Conservation (phyloP, 2,888 invertebrate species). For the Dione vanillae region DNA sequence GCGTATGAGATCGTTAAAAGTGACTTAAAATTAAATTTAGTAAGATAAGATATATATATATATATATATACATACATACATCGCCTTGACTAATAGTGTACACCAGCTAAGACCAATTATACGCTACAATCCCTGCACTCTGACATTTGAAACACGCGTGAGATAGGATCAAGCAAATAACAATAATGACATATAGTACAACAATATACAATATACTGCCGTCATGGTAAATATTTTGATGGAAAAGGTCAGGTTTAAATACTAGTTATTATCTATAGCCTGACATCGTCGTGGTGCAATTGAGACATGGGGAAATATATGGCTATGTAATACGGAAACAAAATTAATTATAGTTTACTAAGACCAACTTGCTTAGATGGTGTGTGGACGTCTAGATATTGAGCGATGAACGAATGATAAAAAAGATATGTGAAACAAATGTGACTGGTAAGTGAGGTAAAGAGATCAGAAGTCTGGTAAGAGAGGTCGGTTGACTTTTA, state of each 20-base stretch:
- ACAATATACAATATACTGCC: not conserved
- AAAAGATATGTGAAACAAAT: no score
- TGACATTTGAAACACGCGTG: slow-evolving; percentile 43
- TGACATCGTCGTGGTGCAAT: not conserved
- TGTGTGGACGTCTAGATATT: no score
- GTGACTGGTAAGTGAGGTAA: no score
- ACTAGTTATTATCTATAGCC: not conserved
- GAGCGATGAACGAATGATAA: no score
- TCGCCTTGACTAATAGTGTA: slow-evolving; percentile 46
- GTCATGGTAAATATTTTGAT: slow-evolving; percentile 5
- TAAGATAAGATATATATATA: slow-evolving; percentile 17
- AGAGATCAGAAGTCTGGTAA: no score
- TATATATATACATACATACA: slow-evolving; percentile 30
- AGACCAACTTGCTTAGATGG: no score
- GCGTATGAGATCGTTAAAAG: not conserved
- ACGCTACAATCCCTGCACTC: slow-evolving; percentile 39
- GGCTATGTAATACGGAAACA: not conserved
- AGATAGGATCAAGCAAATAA: slow-evolving; percentile 35
- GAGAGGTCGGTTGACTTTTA: no score
- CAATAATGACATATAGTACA: slow-evolving; percentile 36
- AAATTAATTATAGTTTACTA: no score
- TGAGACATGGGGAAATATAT: not conserved
- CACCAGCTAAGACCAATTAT: slow-evolving; percentile 46
- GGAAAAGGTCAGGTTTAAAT: slow-evolving; percentile 3
- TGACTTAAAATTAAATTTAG: no score